Percentiles rank a stretch among this genome's conserved stretches.
Evolutionary conservation across 2,797 vertebrate species (phyloP).

Genomic region (Pagetopsis macropterus): DNA sequence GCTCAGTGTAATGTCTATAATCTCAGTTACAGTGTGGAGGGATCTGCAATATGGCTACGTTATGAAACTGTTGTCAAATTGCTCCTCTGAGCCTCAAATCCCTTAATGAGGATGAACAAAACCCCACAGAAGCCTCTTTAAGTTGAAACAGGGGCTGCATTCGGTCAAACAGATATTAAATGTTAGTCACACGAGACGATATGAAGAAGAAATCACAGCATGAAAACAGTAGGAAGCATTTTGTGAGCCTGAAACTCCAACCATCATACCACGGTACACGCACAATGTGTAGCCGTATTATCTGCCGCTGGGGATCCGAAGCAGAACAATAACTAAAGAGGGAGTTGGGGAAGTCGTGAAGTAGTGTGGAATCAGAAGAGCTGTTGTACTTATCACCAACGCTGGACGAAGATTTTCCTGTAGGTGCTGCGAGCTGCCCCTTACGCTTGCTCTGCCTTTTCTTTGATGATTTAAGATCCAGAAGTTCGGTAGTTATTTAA

Average conservation of each 20-base stretch:
- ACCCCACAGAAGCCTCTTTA: constrained; percentile 41
- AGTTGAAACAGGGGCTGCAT: constrained; percentile 21
- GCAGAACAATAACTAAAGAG: too few species aligned
- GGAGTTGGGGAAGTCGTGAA: too few species aligned
- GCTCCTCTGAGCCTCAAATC: constrained; percentile 10
- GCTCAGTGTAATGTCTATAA: constrained; percentile 1
- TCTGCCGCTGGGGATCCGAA: too few species aligned
- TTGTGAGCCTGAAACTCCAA: background rate
- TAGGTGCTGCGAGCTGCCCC: too few species aligned
- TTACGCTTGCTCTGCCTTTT: too few species aligned
- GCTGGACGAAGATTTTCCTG: too few species aligned
- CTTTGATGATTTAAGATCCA: too few species aligned
- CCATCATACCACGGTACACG: background rate
- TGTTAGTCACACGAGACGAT: background rate
- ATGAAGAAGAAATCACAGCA: background rate
- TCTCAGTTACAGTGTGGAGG: constrained; percentile 7
- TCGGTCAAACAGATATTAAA: constrained; percentile 25
- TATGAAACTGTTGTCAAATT: constrained; percentile 20
- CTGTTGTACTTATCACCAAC: too few species aligned
- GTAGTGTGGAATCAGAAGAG: too few species aligned
- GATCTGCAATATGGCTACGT: background rate
- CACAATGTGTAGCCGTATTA: background rate
- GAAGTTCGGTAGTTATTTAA: too few species aligned
- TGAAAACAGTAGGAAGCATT: constrained; percentile 2
- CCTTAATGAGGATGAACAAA: constrained; percentile 38